phyloP scores from a whole-genome alignment of 2,797 vertebrate genomes.

The Setipinna tenuifilis region DNA sequence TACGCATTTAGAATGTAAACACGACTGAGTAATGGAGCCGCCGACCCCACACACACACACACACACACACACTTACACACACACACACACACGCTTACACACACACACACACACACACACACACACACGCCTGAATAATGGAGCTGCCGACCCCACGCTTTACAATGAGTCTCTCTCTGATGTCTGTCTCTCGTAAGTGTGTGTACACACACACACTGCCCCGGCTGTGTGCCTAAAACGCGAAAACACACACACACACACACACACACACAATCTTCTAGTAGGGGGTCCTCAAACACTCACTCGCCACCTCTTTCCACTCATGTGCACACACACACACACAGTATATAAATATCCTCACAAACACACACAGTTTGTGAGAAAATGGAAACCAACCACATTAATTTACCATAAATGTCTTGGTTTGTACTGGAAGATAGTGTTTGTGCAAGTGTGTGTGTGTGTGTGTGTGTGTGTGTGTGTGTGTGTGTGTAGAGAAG shows the following conservation, averaged over 20 bases:
- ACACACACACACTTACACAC: conserved; percentile 51
- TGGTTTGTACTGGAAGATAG: conserved; percentile 8
- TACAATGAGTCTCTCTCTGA: no score
- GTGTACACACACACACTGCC: not conserved
- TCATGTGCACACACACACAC: not conserved
- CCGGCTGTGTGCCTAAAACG: conserved; percentile 12
- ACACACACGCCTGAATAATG: not conserved
- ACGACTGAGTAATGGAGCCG: conserved; percentile 96
- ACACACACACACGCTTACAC: conserved; percentile 20
- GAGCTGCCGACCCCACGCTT: no score
- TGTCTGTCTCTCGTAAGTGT: no score
- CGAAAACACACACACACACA: conserved; percentile 28
- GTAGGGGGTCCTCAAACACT: conserved; percentile 6
- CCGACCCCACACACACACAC: conserved; percentile 56
- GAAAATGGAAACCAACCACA: conserved; percentile 84
- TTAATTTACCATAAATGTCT: conserved; percentile 80
- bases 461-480: conserved; percentile 42
- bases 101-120: not conserved
- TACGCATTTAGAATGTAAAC: conserved; percentile 99
- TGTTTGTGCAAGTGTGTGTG: conserved; percentile 54
- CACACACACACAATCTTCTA: conserved; percentile 62
- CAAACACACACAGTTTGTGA: conserved; percentile 73
- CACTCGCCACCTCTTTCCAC: not conserved
- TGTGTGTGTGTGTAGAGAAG: conserved; percentile 42
- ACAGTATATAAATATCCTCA: not conserved